Evolutionary conservation across 2,888 invertebrate genomes (phyloP).

Genomic region (Tetanocera ferruginea): DNA sequence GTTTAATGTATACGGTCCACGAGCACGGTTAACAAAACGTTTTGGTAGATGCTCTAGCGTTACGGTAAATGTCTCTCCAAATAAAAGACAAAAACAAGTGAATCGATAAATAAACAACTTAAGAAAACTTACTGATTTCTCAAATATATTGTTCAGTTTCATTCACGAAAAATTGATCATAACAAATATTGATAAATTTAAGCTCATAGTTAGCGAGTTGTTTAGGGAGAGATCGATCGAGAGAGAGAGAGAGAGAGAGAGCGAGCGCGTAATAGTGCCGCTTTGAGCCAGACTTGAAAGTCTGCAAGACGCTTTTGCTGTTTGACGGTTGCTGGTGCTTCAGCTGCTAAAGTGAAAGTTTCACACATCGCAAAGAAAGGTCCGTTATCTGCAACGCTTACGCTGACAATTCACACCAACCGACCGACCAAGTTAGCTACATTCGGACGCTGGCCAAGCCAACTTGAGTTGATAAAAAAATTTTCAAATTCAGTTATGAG

Average conservation of each 20-base stretch:
- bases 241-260: background rate
- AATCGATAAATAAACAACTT: background rate
- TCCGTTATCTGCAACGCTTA: slow-evolving; percentile 22
- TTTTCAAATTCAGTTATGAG: slow-evolving; percentile 26
- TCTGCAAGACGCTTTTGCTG: background rate
- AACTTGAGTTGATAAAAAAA: background rate
- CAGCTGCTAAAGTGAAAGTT: slow-evolving; percentile 67
- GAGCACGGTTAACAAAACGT: slow-evolving; percentile 39
- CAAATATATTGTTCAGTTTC: background rate
- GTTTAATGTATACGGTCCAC: slow-evolving; percentile 58
- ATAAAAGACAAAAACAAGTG: background rate
- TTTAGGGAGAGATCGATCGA: background rate
- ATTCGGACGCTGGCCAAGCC: slow-evolving; percentile 1
- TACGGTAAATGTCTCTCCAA: background rate
- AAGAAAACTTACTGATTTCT: background rate
- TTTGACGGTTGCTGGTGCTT: too few relatives aligned
- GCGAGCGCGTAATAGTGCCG: background rate
- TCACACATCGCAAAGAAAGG: slow-evolving; percentile 40
- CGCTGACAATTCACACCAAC: background rate
- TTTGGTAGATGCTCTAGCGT: background rate
- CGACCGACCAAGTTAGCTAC: background rate
- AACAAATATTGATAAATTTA: background rate
- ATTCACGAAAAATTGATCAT: background rate
- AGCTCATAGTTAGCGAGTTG: background rate
- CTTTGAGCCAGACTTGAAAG: slow-evolving; percentile 3